These are phyloP conservation scores for Beroe forskalii DNA, from an alignment of 37 sponge, comb jelly and placozoan species.

Conservation along the genomic window DNA sequence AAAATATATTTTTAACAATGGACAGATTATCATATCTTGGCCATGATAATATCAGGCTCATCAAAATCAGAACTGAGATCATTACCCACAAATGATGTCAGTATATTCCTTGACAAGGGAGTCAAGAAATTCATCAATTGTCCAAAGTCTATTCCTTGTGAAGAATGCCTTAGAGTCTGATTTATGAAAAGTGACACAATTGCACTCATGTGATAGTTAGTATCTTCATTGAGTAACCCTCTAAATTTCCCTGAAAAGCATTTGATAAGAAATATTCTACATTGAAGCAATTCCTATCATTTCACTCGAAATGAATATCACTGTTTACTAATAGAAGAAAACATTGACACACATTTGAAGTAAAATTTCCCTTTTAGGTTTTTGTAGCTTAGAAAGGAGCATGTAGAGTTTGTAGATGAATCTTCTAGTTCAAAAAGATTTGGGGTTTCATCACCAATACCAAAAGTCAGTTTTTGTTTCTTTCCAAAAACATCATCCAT, in stretches of 20 bases:
- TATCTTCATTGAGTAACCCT: not conserved
- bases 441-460: not conserved
- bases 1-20: not conserved
- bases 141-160: not conserved
- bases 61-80: not conserved
- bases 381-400: not conserved
- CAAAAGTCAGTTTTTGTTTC: not conserved
- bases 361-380: not conserved
- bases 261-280: not conserved
- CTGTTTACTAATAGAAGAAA: no score
- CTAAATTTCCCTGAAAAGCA: not conserved
- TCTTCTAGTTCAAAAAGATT: slow-evolving; percentile 22
- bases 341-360: not conserved
- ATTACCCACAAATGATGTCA: slow-evolving; percentile 11
- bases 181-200: not conserved
- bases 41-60: not conserved
- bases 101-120: slow-evolving; percentile 1
- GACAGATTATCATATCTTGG: not conserved
- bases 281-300: no score
- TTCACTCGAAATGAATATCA: no score
- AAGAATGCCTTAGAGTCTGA: not conserved
- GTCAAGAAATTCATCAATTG: not conserved
- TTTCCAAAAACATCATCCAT: slow-evolving; percentile 47
- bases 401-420: not conserved
- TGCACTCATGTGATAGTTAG: slow-evolving; percentile 33